These are phyloP conservation scores for Hiodon tergisus DNA, from an alignment of 2,113 vertebrate species.

Conservation along the genomic window DNA sequence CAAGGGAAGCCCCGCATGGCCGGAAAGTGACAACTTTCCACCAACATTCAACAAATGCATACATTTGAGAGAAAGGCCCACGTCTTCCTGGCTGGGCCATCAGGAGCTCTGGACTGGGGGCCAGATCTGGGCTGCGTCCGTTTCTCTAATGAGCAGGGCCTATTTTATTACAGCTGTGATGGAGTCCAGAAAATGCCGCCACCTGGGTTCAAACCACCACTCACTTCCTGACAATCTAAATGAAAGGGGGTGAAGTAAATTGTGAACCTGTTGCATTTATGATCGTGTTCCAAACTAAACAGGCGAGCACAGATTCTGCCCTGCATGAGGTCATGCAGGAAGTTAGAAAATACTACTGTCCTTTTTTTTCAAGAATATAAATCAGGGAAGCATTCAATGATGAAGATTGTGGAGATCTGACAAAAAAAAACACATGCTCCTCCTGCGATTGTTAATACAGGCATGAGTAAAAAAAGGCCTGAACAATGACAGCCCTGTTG, in stretches of 20 bases:
- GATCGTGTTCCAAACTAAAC: conserved; percentile 18
- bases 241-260: background rate
- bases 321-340: conserved; percentile 9
- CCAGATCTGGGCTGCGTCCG: background rate
- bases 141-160: background rate
- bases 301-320: background rate
- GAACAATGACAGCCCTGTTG: background rate
- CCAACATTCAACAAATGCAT: conserved; percentile 29
- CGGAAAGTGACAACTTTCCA: conserved; percentile 34
- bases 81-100: conserved; percentile 7
- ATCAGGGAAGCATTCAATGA: background rate
- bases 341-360: background rate
- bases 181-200: background rate
- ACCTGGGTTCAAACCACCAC: background rate
- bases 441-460: background rate
- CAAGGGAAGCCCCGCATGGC: conserved; percentile 53
- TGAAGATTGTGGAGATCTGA: background rate
- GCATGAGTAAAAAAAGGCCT: conserved; percentile 7
- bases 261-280: conserved; percentile 8
- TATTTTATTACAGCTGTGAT: background rate
- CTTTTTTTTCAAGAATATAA: background rate
- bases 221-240: conserved; percentile 11
- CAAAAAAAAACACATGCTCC: background rate
- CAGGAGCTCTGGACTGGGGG: background rate
- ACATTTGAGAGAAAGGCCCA: conserved; percentile 3